Percentiles rank a stretch among this genome's conserved stretches.
Conservation (phyloP, 2,888 invertebrate genomes). For the Hydraecia micacea region DNA sequence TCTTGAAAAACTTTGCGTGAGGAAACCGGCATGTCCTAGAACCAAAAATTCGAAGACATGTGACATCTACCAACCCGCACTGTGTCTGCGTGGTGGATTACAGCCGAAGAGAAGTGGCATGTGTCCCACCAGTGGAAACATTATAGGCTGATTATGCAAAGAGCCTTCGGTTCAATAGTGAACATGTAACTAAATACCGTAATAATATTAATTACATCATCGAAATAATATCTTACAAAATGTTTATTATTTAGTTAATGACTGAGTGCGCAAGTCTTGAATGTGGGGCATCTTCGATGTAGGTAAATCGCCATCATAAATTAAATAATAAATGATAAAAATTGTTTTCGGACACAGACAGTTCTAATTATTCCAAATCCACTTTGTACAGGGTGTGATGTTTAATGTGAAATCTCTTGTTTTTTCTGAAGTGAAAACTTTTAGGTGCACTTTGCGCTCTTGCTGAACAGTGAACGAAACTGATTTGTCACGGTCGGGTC, state of each 20-base stretch:
- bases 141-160: not conserved
- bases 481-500: too few species aligned
- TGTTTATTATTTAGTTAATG: slow-evolving; percentile 70
- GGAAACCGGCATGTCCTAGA: not conserved
- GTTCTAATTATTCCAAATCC: slow-evolving; percentile 65
- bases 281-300: slow-evolving; percentile 84
- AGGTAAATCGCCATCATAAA: slow-evolving; percentile 84
- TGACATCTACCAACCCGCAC: not conserved
- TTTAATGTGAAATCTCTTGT: not conserved
- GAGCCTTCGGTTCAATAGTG: not conserved
- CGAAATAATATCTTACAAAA: slow-evolving; percentile 19
- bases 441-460: too few species aligned
- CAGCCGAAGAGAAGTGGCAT: too few species aligned
- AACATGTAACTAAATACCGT: not conserved
- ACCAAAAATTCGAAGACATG: not conserved
- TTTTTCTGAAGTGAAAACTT: too few species aligned
- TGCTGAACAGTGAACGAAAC: too few species aligned
- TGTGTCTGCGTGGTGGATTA: too few species aligned
- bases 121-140: not conserved
- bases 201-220: slow-evolving; percentile 51
- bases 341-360: slow-evolving; percentile 74
- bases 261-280: slow-evolving; percentile 65
- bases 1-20: not conserved
- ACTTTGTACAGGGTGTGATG: slow-evolving; percentile 66
- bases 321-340: slow-evolving; percentile 84